Evolutionary conservation across 1,140 invertebrate species (phyloP), one percentile per base, ranked within the genome.

Genomic region (Trinorchestia longiramus): DNA sequence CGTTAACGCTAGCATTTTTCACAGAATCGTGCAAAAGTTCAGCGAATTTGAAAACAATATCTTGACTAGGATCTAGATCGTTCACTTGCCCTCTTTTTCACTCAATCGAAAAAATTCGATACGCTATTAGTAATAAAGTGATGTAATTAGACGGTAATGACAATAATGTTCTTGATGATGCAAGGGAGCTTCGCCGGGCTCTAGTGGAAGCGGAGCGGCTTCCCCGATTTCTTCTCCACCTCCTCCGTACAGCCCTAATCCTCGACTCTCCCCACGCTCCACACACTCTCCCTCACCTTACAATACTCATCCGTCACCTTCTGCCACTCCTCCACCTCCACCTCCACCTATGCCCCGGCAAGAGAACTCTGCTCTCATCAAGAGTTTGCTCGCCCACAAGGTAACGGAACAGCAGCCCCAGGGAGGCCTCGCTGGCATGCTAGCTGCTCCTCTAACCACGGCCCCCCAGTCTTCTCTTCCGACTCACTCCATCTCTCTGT

Each of bases 361-460:
- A 96, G 97, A 97, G 97, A 97, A 97, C 97, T 95, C 97, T 96
- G 95, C 98, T 96, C 98, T 99, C 97, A 99, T 99, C 97, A 99
- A 99, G 97, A 98, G 98, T 97, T 98, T 99, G 95, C 97, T 99
- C 97, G 98, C 98, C 96, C 99, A 98, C 97, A 99, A 99, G 98
- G 98, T 99, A 98, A 97, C 98, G 96, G 92, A 94, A 43, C 43
- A 43, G 41, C 96, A 96, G 91, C 96, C 96, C 87, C 91, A 53
- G 62, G 95, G 96, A 28, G 96, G 95, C 87, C 88, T 77, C 11
- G 92, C 92, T 47, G 92, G 92, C 92, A 94, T 94, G 92, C 43
- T 94, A 44, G 92, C 92, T 47, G 92, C 92, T 45, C 92, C 92
- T 94, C 15, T 94, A 94, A 94, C 92, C 41, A 45, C 92, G 0